Evolutionary conservation across 2,113 vertebrate genomes (phyloP), one percentile per base, ranked within the genome.

Genomic region (Tragelaphus strepsiceros): DNA sequence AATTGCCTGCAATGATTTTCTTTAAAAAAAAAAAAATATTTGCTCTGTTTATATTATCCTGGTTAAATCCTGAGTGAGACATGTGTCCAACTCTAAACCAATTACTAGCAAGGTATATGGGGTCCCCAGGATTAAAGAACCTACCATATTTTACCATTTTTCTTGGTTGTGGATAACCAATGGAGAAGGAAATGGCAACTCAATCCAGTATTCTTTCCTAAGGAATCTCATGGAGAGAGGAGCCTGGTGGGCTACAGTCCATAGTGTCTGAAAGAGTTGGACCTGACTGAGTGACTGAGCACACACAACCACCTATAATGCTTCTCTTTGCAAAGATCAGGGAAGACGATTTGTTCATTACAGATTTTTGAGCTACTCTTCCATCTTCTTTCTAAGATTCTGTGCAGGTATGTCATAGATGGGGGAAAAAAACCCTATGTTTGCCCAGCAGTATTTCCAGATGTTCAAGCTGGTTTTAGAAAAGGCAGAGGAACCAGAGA

Each of bases 351-450:
- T 53, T 90, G 39, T 64, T 4, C 22, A 43, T 15, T 26, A 43
- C 1, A 77, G 14, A 78, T 61, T 30, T 11, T 81, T 7, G 54
- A 24, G 35, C 61, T 39, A 30, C 0, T 54, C 15, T 16, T 89
- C 26, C 71, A 1, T 71, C 88, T 89, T 96, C 19, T 78, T 77
- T 67, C 84, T 61, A 90, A 96, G 59, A 81, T 67, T 64, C 39
- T 78, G 13, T 62, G 12, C 39, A n/a, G 74, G 28, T 58, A 54
- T 71, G n/a, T 39, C 67, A 64, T 39, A 15, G 53, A 39, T 15
- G 14, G 26, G 1, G 1, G 1, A 0, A 35, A 71, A 19, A n/a
- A 30, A 0, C 0, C 7, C 28, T 64, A n/a, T 53, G n/a, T 49
- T 74, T 71, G 7, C 1, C 16, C 51, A n/a, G 24, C 0, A 35